A percentile compares a stretch with the other conserved stretches of the same genome.
Evolutionary conservation across 2,113 vertebrate species (phyloP).

Genomic region (Puffinus mauretanicus): DNA sequence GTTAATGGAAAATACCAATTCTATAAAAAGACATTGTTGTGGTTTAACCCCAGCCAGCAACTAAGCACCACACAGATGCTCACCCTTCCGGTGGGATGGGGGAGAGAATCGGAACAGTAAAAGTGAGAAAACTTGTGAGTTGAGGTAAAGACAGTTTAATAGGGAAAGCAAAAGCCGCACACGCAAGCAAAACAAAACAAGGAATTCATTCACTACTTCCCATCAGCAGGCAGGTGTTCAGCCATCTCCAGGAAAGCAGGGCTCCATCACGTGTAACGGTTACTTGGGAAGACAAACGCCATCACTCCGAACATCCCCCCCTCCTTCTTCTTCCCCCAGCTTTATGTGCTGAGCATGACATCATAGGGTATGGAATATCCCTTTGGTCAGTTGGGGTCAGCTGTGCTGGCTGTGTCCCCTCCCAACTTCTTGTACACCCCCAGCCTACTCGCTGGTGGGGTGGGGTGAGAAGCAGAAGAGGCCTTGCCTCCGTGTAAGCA

Average conservation of each 20-base stretch:
- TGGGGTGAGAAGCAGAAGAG: background rate
- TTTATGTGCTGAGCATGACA: background rate
- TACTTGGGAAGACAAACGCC: background rate
- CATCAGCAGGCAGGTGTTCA: no score
- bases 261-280: no score
- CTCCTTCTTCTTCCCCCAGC: background rate
- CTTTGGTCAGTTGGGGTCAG: background rate
- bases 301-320: background rate
- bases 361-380: background rate
- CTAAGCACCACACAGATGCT: background rate
- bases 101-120: background rate
- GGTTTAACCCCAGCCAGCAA: background rate
- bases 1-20: constrained; percentile 30
- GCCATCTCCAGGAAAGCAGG: no score
- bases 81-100: background rate
- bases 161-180: no score
- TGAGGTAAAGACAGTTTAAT: background rate
- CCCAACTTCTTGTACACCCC: background rate
- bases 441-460: background rate
- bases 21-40: background rate
- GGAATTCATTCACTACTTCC: no score
- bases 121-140: background rate
- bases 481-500: background rate
- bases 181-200: no score
- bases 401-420: background rate